Percentiles rank a stretch among this genome's conserved stretches.
Conservation (phyloP, 2,797 vertebrate genomes). For the Carduelis carduelis region DNA sequence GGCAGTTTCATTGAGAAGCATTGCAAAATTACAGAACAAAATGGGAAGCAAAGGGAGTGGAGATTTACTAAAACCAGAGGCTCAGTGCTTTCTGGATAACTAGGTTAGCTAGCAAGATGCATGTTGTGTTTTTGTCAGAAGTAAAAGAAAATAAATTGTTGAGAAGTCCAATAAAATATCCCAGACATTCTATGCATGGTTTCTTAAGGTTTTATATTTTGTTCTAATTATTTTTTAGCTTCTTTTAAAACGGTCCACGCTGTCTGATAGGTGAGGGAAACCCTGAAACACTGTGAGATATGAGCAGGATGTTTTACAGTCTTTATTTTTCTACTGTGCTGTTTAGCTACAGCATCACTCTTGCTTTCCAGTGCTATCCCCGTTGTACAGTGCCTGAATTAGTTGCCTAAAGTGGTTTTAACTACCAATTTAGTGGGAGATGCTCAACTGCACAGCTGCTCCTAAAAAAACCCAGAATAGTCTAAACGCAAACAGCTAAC, state of each 20-base stretch:
- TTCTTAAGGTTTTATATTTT: background rate
- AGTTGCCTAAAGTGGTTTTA: background rate
- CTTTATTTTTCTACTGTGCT: background rate
- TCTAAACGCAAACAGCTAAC: background rate
- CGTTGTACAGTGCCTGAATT: background rate
- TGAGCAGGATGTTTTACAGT: background rate
- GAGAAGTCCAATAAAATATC: background rate
- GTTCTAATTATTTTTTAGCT: background rate
- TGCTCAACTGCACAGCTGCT: background rate
- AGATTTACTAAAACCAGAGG: background rate
- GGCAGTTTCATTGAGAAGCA: background rate
- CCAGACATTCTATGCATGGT: background rate
- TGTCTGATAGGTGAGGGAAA: background rate
- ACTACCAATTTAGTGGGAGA: background rate
- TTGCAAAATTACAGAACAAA: background rate
- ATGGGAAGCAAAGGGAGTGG: background rate
- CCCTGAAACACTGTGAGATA: background rate
- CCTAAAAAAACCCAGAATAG: background rate
- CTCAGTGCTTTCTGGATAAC: background rate
- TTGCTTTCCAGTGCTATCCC: background rate
- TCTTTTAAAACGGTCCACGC: background rate
- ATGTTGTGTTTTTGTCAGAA: background rate
- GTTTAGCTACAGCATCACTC: background rate
- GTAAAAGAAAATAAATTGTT: background rate
- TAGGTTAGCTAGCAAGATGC: background rate